Base-by-base conservation (phyloP, 2,113 vertebrate species). In the Sylvietta virens region DNA sequence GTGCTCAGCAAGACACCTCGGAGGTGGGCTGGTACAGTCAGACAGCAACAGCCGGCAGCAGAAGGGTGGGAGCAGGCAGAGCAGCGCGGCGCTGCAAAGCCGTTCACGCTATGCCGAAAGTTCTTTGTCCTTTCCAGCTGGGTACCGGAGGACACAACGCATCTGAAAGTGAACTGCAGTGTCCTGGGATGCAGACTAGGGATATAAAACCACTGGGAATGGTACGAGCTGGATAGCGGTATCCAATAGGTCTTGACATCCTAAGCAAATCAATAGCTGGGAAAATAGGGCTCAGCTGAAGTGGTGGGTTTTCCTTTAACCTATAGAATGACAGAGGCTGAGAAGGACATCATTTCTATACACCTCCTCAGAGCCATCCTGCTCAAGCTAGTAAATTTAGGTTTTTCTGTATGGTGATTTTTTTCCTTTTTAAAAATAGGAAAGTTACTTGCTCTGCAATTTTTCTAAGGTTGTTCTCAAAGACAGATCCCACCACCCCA, bases 71-170 rank as follows among this genome's bases (percentile, higher is more conserved):
- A 85, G 86, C 83, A 42, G 85, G 87, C 74, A 57, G 79, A 53
- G 85, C 92, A 53, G 61, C 26, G 9, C 81, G 31, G 90, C 30
- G 23, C 90, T 83, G 92, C 88, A 93, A 83, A 96, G 94, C 92
- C 3, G 22, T 35, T 85, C 72, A 22, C 66, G 20, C 58, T 7
- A 56, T 8, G 90, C 69, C 62, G 3, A 89, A 96, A 92, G 93
- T 95, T 96, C 95, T 93, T 95, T 94, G 94, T 95, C 95, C 92
- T 97, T 85, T 88, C 90, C 82, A 62, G 85, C 47, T 23, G 17
- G 80, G 57, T 37, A 70, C 50, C 2, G 3, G 64, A 80, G 61
- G 81, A 92, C 61, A 48, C 57, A n/a, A 18, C 3, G 3, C 74
- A 9, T 54, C 83, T 35, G n/a, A 42, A 64, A 90, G 81, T 56